Evolutionary conservation across 2,113 vertebrate species (phyloP).

Genomic region (Tor tambroides): DNA sequence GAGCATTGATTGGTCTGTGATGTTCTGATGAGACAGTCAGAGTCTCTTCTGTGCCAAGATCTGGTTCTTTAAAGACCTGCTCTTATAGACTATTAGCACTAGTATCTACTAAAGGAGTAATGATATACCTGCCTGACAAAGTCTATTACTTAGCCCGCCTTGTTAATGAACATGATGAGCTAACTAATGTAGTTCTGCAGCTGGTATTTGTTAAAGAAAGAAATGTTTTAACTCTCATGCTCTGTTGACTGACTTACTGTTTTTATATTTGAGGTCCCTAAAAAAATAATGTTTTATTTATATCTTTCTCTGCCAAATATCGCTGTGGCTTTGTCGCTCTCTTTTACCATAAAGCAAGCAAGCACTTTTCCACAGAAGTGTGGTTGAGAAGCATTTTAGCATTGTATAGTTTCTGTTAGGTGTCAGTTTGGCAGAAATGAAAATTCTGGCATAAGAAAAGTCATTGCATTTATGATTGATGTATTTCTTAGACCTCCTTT

Average conservation of each 20-base stretch:
- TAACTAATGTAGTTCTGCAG: not conserved
- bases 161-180: constrained; percentile 13
- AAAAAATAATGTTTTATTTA: too few species aligned
- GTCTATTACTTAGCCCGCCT: constrained; percentile 68
- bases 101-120: constrained; percentile 64
- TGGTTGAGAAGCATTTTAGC: not conserved
- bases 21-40: constrained; percentile 64
- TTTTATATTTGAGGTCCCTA: too few species aligned
- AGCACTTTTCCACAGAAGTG: too few species aligned
- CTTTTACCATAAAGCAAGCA: too few species aligned
- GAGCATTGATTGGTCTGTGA: constrained; percentile 64
- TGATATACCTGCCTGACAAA: constrained; percentile 66
- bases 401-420: not conserved
- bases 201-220: not conserved
- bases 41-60: constrained; percentile 49
- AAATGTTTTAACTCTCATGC: too few species aligned
- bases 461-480: not conserved
- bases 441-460: not conserved
- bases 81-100: constrained; percentile 62
- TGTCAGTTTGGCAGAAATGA: not conserved
- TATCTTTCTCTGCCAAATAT: too few species aligned
- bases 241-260: too few species aligned
- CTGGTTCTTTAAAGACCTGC: constrained; percentile 55
- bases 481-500: not conserved
- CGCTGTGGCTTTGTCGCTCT: too few species aligned